Base-by-base conservation (phyloP, 1,140 invertebrate genomes). In the Thalassaphorura encarpata region DNA sequence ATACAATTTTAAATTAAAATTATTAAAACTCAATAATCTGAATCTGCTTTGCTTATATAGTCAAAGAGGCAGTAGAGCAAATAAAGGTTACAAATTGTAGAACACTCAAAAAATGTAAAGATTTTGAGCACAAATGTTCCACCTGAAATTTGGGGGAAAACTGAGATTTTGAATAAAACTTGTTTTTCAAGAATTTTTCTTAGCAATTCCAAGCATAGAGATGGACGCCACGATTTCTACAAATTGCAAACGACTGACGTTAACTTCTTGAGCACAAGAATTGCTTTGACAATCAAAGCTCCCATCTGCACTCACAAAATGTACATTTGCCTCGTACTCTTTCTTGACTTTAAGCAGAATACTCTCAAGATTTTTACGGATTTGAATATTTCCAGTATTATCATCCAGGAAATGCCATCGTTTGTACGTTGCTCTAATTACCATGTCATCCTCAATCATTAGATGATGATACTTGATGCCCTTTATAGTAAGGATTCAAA, bases 401-500 rank as follows among this genome's bases (percentile, higher is more conserved):
- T 94, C 87, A 1, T 68, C 66, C 18, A 91, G 89, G 75, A 95
- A 97, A 52, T 79, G 76, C 92, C 92, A 97, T 66, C 87, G 76
- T 11, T 78, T 67, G 26, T 83, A 66, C 0, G 88, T 91, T 56
- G 82, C 72, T 13, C 81, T 75, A 50, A 96, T 87, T 46, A 96
- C 84, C 13, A 87, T 73, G 68, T 95, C 90, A 71, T 95, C 89
- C 50, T 77, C 79, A 29, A 95, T 83, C 81, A 89, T 87, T 49
- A 73, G 70, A 13, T 75, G 75, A 0, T n/a, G n/a, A n/a, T n/a
- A 79, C 68, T 1, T 76, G 75, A 70, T 91, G 91, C 1, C 83
- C 86, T 73, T 96, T 91, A 70, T 92, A 89, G 67, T 92, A 86
- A 0, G 92, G 92, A 77, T 95, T 95, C 19, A 96, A 71, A 0